phyloP scores from a whole-genome alignment of 2,888 invertebrate genomes.

The Pecten maximus region DNA sequence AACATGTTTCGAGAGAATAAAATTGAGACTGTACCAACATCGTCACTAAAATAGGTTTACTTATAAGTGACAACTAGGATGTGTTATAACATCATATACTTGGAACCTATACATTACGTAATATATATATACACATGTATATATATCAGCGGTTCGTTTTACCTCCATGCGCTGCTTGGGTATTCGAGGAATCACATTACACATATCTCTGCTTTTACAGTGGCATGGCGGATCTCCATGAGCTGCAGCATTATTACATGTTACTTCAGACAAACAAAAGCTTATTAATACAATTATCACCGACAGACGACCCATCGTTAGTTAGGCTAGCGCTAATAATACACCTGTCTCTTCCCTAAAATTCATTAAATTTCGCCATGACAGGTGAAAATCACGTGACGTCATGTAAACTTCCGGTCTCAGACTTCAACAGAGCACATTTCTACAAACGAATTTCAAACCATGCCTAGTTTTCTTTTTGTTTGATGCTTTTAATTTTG shows the following conservation, averaged over 20 bases:
- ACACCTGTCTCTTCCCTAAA: background rate
- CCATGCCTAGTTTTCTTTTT: background rate
- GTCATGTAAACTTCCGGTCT: conserved; percentile 1
- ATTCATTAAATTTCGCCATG: conserved; percentile 23
- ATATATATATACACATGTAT: no score
- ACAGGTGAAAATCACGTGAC: conserved; percentile 23
- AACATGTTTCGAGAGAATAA: no score
- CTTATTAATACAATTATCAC: background rate
- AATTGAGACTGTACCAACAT: no score
- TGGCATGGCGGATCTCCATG: background rate
- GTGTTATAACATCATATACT: no score
- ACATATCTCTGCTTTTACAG: background rate
- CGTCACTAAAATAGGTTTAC: no score
- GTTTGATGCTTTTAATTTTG: background rate
- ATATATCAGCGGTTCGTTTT: background rate
- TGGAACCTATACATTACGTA: no score
- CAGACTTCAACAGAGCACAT: background rate
- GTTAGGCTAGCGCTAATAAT: background rate
- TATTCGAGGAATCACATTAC: background rate
- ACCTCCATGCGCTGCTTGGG: background rate
- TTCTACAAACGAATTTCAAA: background rate
- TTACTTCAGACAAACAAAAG: background rate
- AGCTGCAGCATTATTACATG: background rate
- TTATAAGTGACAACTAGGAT: no score
- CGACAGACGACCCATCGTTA: background rate